Evolutionary conservation across 1,140 invertebrate genomes (phyloP).

Genomic region (Saxidomus purpurata): DNA sequence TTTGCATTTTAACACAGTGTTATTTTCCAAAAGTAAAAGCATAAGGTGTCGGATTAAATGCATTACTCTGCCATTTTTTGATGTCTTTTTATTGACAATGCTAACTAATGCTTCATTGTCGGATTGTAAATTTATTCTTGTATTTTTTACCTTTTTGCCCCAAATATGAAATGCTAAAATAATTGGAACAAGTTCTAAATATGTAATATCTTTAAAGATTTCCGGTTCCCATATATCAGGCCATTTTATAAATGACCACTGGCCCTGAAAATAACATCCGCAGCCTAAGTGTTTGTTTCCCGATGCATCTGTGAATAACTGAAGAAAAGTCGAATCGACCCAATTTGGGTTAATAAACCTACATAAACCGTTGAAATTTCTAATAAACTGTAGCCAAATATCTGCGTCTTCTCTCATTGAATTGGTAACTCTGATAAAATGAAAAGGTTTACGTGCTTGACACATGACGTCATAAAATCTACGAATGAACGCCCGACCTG

Average conservation of each 20-base stretch:
- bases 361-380: background rate
- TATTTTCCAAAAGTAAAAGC: background rate
- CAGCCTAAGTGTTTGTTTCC: background rate
- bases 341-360: background rate
- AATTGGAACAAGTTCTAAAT: background rate
- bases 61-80: background rate
- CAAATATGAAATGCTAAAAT: background rate
- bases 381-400: background rate
- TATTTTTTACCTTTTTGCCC: constrained; percentile 3
- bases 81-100: constrained; percentile 3
- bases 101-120: background rate
- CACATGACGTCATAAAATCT: constrained; percentile 11
- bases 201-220: background rate
- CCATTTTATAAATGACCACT: background rate
- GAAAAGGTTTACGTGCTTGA: background rate
- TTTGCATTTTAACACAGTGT: background rate
- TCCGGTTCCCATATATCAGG: background rate
- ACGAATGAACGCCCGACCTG: background rate
- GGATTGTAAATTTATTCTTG: background rate
- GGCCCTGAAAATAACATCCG: background rate
- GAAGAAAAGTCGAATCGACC: background rate
- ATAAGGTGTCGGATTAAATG: background rate
- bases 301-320: background rate
- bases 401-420: too few relatives aligned
- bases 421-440: background rate